These are phyloP conservation scores for Pangasius macronema DNA, from an alignment of 2,797 vertebrate genomes.

Conservation along the genomic window DNA sequence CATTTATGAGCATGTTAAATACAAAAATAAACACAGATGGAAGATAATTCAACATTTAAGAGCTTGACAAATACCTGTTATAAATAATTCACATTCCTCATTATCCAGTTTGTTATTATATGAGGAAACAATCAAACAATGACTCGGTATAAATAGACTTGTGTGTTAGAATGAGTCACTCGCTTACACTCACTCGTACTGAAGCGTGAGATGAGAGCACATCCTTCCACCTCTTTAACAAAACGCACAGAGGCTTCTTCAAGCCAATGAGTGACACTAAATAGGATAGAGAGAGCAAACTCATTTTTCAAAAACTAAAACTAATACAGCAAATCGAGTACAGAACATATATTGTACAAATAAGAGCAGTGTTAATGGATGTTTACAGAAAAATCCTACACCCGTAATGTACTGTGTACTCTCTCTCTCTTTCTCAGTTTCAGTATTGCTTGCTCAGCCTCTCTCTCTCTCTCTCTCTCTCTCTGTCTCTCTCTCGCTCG, in stretches of 20 bases:
- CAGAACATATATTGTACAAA: not conserved
- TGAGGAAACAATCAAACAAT: no score
- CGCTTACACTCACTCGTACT: not conserved
- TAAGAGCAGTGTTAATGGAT: not conserved
- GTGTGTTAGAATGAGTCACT: no score
- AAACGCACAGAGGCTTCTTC: constrained; percentile 30
- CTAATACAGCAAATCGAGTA: not conserved
- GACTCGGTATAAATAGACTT: no score
- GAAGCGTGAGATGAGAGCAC: constrained; percentile 21
- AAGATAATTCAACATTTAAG: not conserved
- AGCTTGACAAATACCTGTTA: not conserved
- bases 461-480: not conserved
- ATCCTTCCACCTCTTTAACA: constrained; percentile 28
- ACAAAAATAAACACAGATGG: constrained; percentile 1
- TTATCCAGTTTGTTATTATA: no score
- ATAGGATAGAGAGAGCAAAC: not conserved
- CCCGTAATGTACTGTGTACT: not conserved
- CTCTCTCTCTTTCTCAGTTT: constrained; percentile 8
- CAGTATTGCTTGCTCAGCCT: not conserved
- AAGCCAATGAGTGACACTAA: constrained; percentile 5
- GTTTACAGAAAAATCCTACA: constrained; percentile 2
- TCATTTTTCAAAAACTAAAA: not conserved
- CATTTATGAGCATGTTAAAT: constrained; percentile 3
- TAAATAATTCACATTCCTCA: not conserved
- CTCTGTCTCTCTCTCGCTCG: not conserved